These are phyloP conservation scores for Metellina segmentata DNA, from an alignment of 2,888 invertebrate species.

Conservation along the genomic window DNA sequence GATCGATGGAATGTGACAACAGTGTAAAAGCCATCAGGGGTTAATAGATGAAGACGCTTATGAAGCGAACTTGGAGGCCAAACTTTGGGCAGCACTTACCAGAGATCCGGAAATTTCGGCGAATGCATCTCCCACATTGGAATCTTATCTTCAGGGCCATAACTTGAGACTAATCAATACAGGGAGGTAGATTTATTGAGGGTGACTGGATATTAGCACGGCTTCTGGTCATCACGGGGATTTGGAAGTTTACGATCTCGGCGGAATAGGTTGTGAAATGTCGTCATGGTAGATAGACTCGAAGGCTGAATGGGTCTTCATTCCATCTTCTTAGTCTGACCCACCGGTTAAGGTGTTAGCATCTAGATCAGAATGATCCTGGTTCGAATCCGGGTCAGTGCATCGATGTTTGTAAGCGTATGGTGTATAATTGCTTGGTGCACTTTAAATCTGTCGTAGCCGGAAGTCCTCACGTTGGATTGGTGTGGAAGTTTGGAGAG, in stretches of 20 bases:
- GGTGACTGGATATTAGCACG: neutral
- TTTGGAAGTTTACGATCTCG: neutral
- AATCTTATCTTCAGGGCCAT: neutral
- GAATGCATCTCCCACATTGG: neutral
- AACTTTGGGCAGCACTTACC: neutral
- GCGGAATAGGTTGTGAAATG: neutral
- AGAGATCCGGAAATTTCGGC: neutral
- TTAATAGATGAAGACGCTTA: neutral
- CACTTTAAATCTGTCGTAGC: no score
- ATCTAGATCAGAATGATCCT: no score
- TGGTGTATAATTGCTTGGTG: no score
- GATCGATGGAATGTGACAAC: neutral
- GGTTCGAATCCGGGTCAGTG: no score
- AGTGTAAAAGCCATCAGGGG: neutral
- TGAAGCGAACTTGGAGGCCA: neutral
- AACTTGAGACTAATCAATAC: neutral
- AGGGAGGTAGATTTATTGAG: neutral
- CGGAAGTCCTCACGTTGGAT: no score
- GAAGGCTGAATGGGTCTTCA: no score
- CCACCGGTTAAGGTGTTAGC: no score
- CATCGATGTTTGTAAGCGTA: no score
- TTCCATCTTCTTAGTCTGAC: no score
- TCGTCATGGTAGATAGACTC: no score
- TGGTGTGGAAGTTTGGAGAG: no score
- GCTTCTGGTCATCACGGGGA: neutral